Evolutionary conservation across 1,140 invertebrate species (phyloP), one percentile per base, ranked within the genome.

Genomic region (Hypsibius dujardini): DNA sequence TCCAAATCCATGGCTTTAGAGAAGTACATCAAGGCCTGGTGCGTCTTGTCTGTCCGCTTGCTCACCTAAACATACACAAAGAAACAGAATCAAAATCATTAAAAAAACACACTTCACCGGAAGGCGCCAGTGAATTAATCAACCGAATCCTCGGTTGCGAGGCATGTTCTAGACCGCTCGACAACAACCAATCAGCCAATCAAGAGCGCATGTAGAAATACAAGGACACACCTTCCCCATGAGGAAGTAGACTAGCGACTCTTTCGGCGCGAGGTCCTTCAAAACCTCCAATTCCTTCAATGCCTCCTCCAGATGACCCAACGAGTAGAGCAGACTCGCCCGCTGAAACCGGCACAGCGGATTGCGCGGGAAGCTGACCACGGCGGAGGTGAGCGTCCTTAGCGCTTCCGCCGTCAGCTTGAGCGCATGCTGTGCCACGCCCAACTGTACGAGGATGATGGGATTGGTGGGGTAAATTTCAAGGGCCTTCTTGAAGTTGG

Each of bases 1-100:
- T 99, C 95, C 74, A 99, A 84, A 81, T 98, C 94, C 74, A 93
- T 95, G 7, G 95, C 95, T 94, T 95, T 97, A 76, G 92, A 96
- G 79, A 97, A 98, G 83, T 98, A 93, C 87, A 96, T 95, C 73
- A 98, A 80, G 47, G 95, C 93, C 77, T 95, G 83, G 82, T 98
- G 92, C 46, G 90, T 90, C 79, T 98, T 94, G 59, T 92, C 93
- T 78, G 97, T 82, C 78, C 95, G 95, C 83, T 94, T 95, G 81
- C 97, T 90, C 74, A 97, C 90, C 85, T 88, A 75, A n/a, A 74
- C n/a, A n/a, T n/a, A n/a, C n/a, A n/a, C n/a, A n/a, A n/a, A n/a
- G n/a, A n/a, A n/a, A n/a, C n/a, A n/a, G n/a, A n/a, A n/a, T n/a
- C n/a, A n/a, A n/a, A n/a, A n/a, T n/a, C n/a, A n/a, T n/a, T n/a